Evolutionary conservation across 2,797 vertebrate species (phyloP).

Genomic region (Typhlichthys subterraneus): DNA sequence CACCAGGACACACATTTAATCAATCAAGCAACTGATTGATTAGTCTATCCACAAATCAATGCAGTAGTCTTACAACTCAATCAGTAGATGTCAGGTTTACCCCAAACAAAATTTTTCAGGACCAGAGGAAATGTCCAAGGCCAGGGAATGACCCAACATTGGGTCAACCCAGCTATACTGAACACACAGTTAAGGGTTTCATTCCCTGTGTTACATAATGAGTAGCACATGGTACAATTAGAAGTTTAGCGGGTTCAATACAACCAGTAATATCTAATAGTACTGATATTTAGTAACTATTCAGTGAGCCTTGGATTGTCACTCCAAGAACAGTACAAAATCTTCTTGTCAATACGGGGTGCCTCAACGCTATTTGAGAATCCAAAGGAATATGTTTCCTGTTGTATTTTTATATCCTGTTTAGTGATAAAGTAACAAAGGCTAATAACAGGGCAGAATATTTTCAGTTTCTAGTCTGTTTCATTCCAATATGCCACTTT

Average conservation of each 20-base stretch:
- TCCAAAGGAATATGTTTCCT: slow-evolving; percentile 45
- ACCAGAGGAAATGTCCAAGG: slow-evolving; percentile 32
- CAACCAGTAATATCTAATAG: too few species aligned
- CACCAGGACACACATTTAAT: slow-evolving; percentile 34
- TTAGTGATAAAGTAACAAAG: slow-evolving; percentile 23
- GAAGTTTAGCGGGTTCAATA: too few species aligned
- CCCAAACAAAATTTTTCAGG: slow-evolving; percentile 26
- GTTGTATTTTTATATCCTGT: slow-evolving; percentile 51
- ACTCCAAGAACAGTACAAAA: too few species aligned
- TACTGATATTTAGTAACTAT: too few species aligned
- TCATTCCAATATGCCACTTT: slow-evolving; percentile 18
- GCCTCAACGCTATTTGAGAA: slow-evolving; percentile 29
- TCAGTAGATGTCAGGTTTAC: slow-evolving; percentile 40
- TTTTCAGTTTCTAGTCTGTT: background rate
- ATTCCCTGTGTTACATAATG: background rate
- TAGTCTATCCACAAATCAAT: slow-evolving; percentile 29
- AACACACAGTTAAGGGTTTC: background rate
- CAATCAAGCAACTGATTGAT: slow-evolving; percentile 29
- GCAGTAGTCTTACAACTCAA: slow-evolving; percentile 9
- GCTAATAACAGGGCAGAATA: slow-evolving; percentile 13
- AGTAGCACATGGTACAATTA: too few species aligned
- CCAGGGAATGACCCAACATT: background rate
- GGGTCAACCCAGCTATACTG: background rate
- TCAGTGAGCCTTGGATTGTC: too few species aligned
- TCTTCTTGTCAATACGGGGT: slow-evolving; percentile 16